phyloP scores from a whole-genome alignment of 2,888 invertebrate species.

The Dicycla oo region DNA sequence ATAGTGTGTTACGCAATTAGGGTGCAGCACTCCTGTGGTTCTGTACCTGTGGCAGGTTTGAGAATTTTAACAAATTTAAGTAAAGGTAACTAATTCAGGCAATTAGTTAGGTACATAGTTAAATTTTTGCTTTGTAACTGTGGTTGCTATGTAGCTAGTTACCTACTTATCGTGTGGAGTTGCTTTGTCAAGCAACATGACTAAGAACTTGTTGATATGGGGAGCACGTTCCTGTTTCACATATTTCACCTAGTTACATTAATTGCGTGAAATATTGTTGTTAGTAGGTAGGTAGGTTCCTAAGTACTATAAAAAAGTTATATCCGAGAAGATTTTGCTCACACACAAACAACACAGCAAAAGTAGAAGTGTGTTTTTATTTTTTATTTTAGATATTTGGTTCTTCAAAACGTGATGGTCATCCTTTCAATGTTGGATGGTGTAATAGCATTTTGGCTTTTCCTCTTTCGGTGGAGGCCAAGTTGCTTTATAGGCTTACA shows the following conservation, averaged over 20 bases:
- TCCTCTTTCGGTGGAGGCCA: too few species aligned
- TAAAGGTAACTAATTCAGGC: neutral
- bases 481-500: too few species aligned
- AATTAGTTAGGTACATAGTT: neutral
- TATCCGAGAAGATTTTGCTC: neutral
- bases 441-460: too few species aligned
- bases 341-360: too few species aligned
- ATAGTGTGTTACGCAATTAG: too few species aligned
- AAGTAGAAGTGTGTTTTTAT: neutral
- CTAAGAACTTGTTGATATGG: constrained; percentile 68
- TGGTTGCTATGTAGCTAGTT: constrained; percentile 26
- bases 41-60: too few species aligned
- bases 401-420: too few species aligned
- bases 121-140: too few species aligned
- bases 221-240: constrained; percentile 64
- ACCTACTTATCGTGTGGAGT: constrained; percentile 56
- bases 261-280: constrained; percentile 43
- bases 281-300: neutral
- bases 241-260: constrained; percentile 66
- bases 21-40: too few species aligned
- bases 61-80: neutral
- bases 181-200: constrained; percentile 62
- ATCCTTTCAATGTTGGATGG: too few species aligned
- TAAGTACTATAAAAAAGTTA: neutral
- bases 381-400: too few species aligned